These are phyloP conservation scores for Epinephelus fuscoguttatus DNA, from an alignment of 2,113 vertebrate genomes.

Conservation along the genomic window DNA sequence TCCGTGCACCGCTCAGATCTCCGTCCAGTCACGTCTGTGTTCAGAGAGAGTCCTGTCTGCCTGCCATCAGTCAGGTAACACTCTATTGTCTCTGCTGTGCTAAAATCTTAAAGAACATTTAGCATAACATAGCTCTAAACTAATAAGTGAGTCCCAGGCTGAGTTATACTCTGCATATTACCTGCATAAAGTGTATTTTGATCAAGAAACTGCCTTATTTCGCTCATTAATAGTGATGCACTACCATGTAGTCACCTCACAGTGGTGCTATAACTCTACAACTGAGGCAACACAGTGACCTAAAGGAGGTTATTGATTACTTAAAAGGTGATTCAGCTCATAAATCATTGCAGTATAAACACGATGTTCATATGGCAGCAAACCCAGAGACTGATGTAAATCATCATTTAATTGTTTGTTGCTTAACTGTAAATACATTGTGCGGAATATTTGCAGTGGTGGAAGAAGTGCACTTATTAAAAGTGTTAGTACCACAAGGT, in stretches of 20 bases:
- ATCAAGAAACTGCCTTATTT: background rate
- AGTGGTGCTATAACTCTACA: conserved; percentile 47
- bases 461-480: background rate
- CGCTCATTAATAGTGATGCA: conserved; percentile 33
- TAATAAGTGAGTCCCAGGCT: background rate
- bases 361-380: background rate
- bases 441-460: background rate
- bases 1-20: conserved; percentile 19
- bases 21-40: conserved; percentile 39
- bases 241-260: conserved; percentile 39
- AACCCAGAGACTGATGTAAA: background rate
- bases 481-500: background rate
- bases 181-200: background rate
- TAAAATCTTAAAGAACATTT: background rate
- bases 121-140: background rate
- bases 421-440: no score
- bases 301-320: background rate
- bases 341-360: background rate
- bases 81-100: background rate
- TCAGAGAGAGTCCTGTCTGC: conserved; percentile 59
- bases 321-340: background rate
- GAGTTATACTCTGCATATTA: background rate
- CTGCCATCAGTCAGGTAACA: conserved; percentile 72
- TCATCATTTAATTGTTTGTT: background rate
- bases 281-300: background rate